Conservation (phyloP, 2,888 invertebrate species). For the Nephrotoma appendiculata region DNA sequence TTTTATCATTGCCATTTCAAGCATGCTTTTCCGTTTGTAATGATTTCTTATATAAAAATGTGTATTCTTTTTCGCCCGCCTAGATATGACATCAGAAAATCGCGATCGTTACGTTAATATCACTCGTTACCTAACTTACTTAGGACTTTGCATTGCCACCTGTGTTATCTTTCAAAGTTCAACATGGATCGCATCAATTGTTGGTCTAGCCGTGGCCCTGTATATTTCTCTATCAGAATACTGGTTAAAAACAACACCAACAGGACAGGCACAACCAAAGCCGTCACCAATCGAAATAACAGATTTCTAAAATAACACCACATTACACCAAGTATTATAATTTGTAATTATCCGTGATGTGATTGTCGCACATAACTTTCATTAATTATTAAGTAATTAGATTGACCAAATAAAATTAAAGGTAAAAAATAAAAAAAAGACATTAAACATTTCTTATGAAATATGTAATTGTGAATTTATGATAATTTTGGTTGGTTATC, state of each 20-base stretch:
- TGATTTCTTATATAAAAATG: not conserved
- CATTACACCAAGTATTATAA: not conserved
- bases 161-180: constrained; percentile 75
- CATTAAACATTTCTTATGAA: not conserved
- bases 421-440: not conserved
- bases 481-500: not conserved
- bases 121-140: constrained; percentile 67
- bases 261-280: constrained; percentile 18
- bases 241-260: constrained; percentile 34
- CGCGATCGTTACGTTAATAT: constrained; percentile 43
- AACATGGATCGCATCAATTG: constrained; percentile 55
- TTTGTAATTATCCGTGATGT: not conserved
- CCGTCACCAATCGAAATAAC: not conserved
- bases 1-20: too few relatives aligned
- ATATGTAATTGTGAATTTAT: not conserved
- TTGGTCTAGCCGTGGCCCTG: constrained; percentile 63
- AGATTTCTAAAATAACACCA: not conserved
- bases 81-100: constrained; percentile 35
- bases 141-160: constrained; percentile 71
- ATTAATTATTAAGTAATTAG: not conserved
- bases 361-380: not conserved
- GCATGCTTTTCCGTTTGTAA: not conserved
- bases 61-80: not conserved
- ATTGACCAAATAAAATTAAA: not conserved
- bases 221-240: constrained; percentile 82